Conservation (phyloP, 2,113 vertebrate genomes). For the Stigmatopora nigra region DNA sequence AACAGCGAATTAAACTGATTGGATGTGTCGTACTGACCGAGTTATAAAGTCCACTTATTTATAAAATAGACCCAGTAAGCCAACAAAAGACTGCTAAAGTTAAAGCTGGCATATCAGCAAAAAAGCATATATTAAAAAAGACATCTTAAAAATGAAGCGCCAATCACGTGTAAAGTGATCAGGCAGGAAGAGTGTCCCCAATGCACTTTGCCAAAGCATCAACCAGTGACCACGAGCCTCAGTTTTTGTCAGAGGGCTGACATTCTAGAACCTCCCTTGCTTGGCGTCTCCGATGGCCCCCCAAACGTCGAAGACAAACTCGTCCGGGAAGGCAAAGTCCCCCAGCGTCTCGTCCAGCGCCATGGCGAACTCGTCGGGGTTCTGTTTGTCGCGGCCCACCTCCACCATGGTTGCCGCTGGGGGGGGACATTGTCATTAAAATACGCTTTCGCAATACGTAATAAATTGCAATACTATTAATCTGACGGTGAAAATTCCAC, state of each 20-base stretch:
- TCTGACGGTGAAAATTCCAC: neutral
- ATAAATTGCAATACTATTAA: neutral
- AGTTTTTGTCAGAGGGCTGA: slow-evolving; percentile 1
- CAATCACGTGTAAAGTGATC: neutral
- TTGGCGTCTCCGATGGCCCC: slow-evolving; percentile 88
- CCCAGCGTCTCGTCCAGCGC: slow-evolving; percentile 86
- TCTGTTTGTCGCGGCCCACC: slow-evolving; percentile 87
- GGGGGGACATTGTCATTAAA: neutral
- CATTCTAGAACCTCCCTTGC: slow-evolving; percentile 70
- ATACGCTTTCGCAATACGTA: neutral
- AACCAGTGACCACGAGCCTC: neutral
- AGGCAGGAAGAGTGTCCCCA: neutral
- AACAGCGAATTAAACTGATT: no score
- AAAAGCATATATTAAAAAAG: neutral
- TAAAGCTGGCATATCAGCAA: neutral
- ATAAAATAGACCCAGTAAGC: neutral
- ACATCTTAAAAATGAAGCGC: neutral
- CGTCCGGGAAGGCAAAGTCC: slow-evolving; percentile 94
- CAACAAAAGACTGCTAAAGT: neutral
- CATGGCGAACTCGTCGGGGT: slow-evolving; percentile 90
- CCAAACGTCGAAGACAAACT: slow-evolving; percentile 96
- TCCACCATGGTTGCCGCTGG: slow-evolving; percentile 94
- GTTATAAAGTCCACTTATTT: neutral
- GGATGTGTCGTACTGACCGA: no score
- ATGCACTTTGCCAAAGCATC: neutral